These are phyloP conservation scores for Ophion slaviceki DNA, from an alignment of 2,888 invertebrate genomes.

Conservation along the genomic window DNA sequence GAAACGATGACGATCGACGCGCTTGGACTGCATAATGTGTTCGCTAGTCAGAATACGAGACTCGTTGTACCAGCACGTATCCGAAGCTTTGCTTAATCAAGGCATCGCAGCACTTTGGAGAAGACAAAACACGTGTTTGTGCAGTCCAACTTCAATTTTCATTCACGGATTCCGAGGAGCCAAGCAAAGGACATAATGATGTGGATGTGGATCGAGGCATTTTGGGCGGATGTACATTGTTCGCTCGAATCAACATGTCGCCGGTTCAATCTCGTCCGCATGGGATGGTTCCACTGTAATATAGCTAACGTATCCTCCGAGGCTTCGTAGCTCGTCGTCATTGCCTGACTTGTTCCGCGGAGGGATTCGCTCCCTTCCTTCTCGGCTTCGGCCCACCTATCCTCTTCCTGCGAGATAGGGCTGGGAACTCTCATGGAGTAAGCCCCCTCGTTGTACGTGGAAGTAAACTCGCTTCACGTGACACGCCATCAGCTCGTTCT, in stretches of 20 bases:
- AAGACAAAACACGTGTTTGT: neutral
- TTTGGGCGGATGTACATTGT: constrained; percentile 8
- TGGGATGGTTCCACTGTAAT: constrained; percentile 14
- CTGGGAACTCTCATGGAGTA: constrained; percentile 13
- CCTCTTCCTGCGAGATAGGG: constrained; percentile 29
- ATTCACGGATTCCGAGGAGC: neutral
- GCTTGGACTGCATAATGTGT: neutral
- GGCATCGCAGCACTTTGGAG: neutral
- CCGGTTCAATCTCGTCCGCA: constrained; percentile 26
- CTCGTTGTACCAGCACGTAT: neutral
- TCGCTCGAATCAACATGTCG: constrained; percentile 19
- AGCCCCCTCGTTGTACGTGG: neutral
- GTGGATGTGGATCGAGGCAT: neutral
- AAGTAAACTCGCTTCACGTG: constrained; percentile 28
- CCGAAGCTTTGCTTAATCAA: neutral
- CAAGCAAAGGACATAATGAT: neutral
- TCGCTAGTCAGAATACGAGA: neutral
- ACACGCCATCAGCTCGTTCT: constrained; percentile 36
- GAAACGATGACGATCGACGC: constrained; percentile 29
- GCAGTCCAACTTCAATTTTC: neutral
- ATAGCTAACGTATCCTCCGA: neutral
- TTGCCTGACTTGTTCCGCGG: constrained; percentile 24
- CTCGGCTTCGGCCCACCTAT: constrained; percentile 18
- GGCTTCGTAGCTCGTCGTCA: constrained; percentile 1
- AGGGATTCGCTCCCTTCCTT: constrained; percentile 44